phyloP scores from a whole-genome alignment of 2,797 vertebrate species.

The Clarias fuscus region DNA sequence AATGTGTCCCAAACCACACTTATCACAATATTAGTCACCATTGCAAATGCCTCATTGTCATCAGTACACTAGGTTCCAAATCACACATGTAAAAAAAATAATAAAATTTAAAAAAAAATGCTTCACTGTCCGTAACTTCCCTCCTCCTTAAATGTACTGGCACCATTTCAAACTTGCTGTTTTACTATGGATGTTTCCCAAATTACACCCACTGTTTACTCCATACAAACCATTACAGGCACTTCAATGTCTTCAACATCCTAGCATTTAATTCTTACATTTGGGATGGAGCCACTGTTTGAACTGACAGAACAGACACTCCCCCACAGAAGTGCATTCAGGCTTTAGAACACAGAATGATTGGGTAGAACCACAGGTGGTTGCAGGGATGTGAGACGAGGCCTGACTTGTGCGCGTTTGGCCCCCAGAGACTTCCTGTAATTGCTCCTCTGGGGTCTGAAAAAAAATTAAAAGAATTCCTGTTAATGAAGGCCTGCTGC shows the following conservation, averaged over 20 bases:
- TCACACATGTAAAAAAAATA: not conserved
- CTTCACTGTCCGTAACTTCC: not conserved
- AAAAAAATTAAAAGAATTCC: not conserved
- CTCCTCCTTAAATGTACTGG: not conserved
- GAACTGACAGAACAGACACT: not conserved
- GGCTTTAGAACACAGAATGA: constrained; percentile 3
- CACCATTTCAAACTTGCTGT: not conserved
- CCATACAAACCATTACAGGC: not conserved
- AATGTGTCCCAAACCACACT: not conserved
- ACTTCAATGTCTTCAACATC: not conserved
- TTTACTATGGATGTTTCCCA: not conserved
- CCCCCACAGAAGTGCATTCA: not conserved
- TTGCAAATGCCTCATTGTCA: not conserved
- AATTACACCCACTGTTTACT: not conserved
- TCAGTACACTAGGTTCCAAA: not conserved
- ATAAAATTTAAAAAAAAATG: not conserved
- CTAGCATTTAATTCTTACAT: not conserved
- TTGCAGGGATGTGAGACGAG: constrained; percentile 13
- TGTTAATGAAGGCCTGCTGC: constrained; percentile 33
- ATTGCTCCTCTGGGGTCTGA: not conserved
- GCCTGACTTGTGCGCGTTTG: constrained; percentile 17
- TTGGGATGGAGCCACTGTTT: not conserved
- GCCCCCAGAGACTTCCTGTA: constrained; percentile 21
- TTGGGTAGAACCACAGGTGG: constrained; percentile 14
- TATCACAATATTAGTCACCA: not conserved